Evolutionary conservation across 2,113 vertebrate genomes (phyloP), one percentile per base, ranked within the genome.

Genomic region (Toxotes jaculatrix): DNA sequence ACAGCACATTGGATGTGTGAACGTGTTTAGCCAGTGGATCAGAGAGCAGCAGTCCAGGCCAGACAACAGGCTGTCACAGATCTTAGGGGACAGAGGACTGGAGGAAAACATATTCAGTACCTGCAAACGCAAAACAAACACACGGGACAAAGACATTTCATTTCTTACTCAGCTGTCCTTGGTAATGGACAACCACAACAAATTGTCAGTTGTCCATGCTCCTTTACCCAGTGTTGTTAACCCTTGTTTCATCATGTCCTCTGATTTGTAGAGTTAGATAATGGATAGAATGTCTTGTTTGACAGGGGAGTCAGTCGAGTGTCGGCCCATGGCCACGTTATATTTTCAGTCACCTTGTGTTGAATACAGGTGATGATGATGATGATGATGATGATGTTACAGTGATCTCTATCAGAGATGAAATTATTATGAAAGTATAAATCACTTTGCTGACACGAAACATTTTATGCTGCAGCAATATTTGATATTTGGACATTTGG

Each of bases 1-100:
- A 80, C 84, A 84, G 63, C 88, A 89, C 88, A 89, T 80, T 74
- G 79, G 75, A 87, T 79, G 82, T 87, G 85, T 83, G 82, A 79
- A 87, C 59, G 71, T 77, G 88, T 85, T 81, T 57, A 82, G 85
- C 79, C 62, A 61, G 81, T 81, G 87, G 80, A 77, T 86, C 66
- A 86, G 51, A 75, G 80, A 67, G 69, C 84, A 75, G 68, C 49
- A 55, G 67, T 34, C 56, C 51, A 6, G 3, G 36, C 60, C 77
- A 62, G 32, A 78, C 77, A 61, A 77, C 83, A 81, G 66, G 59
- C 80, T 74, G 72, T 82, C 80, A 80, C 77, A 74, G 73, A 84
- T 71, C 80, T 86, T 67, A 66, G 80, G 74, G 64, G 76, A 74
- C 55, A 40, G 0, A 45, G 56, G 71, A 23, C 55, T 14, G 32